Base-by-base conservation (phyloP, 2,113 vertebrate species). In the Reinhardtius hippoglossoides region DNA sequence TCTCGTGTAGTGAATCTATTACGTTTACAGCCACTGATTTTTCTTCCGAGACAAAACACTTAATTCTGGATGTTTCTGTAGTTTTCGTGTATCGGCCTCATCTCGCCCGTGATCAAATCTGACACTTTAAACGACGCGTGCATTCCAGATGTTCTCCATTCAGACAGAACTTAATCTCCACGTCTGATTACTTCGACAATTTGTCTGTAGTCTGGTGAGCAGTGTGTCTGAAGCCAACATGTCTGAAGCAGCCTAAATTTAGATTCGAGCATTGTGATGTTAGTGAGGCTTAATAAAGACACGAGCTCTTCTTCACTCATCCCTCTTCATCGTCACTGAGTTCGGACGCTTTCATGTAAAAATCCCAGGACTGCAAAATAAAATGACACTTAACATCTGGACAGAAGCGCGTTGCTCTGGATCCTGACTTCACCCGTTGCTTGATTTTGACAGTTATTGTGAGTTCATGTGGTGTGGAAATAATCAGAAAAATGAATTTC, bases 201-300 rank as follows among this genome's bases (percentile, higher is more conserved):
- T 62, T 71, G 42, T 68, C 63, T 64, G 59, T 61, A n/a, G 71
- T 70, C 78, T 81, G 58, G 48, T 23, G 66, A 67, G 42, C 59
- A 65, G 21, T 18, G 16, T 37, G 64, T 42, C 59, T 65, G 63
- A 35, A 37, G 59, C 10, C 26, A 56, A 55, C 64, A 40, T 15
- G 5, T 46, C 44, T 9, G 15, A 42, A 10, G 40, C 40, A 42
- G 4, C 46, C 46, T 50, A 50, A 50, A 50, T 50, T 50, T 50
- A 50, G 46, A 50, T 50, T 50, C 6, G 1, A 31, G 1, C 46
- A 50, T 50, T 50, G 46, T 18, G 18, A 18, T 18, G 14, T 18
- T 50, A 18, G 18, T 50, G 46, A 50, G 46, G 16, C 46, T 50
- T 50, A 50, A 50, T 50, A 50, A 50, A 50, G 46, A 50, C 46